Evolutionary conservation across 2,113 vertebrate genomes (phyloP).

Genomic region (Phasianus colchicus): DNA sequence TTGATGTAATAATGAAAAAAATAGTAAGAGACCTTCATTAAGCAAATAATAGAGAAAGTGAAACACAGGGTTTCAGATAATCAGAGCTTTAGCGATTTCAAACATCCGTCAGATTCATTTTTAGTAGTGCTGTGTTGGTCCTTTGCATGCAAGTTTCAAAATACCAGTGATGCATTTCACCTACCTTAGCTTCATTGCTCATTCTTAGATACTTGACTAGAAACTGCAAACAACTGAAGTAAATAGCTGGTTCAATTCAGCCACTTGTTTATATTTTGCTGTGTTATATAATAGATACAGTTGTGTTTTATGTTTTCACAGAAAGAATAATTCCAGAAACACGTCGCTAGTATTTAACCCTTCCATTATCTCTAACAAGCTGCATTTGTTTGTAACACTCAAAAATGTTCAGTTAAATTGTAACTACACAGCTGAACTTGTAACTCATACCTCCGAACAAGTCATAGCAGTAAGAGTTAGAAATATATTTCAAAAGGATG

Average conservation of each 20-base stretch:
- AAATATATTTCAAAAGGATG: not conserved
- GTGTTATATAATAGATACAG: not conserved
- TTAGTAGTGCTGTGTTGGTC: not conserved
- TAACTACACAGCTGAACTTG: not conserved
- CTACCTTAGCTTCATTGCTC: not conserved
- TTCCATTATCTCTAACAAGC: not conserved
- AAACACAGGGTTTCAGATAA: not conserved
- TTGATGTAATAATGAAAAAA: not conserved
- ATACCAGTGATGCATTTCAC: not conserved
- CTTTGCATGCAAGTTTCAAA: accelerated
- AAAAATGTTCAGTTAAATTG: not conserved
- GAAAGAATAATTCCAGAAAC: not conserved
- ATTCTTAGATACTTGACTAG: not conserved
- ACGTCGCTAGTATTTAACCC: not conserved
- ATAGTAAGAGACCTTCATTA: not conserved
- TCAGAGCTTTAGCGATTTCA: not conserved
- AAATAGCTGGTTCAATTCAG: not conserved
- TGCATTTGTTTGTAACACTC: not conserved
- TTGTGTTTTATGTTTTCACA: not conserved
- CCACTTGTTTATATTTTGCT: not conserved
- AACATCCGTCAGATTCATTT: not conserved
- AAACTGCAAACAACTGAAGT: not conserved
- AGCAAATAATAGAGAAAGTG: not conserved
- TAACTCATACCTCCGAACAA: not conserved
- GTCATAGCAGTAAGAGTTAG: not conserved